Conservation (phyloP, 2,113 vertebrate genomes). For the Grallaria varia region DNA sequence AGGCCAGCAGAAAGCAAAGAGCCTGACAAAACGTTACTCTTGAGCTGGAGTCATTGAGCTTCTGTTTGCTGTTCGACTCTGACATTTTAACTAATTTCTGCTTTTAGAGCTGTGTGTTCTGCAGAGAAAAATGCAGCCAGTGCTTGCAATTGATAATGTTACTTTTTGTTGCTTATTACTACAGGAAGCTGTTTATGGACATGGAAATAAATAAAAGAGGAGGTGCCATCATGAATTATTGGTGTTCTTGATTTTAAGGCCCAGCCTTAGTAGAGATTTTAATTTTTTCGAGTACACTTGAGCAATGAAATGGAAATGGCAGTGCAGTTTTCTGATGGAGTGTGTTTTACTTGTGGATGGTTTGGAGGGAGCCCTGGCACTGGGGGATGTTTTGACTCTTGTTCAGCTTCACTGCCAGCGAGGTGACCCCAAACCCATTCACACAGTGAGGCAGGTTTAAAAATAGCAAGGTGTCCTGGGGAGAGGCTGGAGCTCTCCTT, state of each 20-base stretch:
- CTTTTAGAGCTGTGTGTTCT: background rate
- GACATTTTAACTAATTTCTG: background rate
- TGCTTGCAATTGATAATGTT: background rate
- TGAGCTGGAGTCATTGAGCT: background rate
- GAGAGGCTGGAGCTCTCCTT: background rate
- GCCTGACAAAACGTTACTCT: background rate
- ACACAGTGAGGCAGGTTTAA: background rate
- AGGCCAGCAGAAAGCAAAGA: background rate
- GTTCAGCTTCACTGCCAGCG: background rate
- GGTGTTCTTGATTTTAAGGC: background rate
- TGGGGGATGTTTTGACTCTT: background rate
- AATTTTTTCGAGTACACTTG: background rate
- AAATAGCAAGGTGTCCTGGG: background rate
- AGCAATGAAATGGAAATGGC: background rate
- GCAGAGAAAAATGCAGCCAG: background rate
- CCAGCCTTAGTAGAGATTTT: background rate
- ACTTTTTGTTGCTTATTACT: background rate
- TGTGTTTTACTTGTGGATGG: background rate
- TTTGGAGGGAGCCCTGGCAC: background rate
- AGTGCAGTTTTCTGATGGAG: background rate
- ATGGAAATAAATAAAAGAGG: background rate
- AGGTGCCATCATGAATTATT: background rate
- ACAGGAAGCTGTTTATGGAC: background rate
- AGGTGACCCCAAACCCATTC: background rate
- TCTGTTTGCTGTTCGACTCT: background rate